phyloP scores from a whole-genome alignment of 2,113 vertebrate species.

The Plecotus auritus region DNA sequence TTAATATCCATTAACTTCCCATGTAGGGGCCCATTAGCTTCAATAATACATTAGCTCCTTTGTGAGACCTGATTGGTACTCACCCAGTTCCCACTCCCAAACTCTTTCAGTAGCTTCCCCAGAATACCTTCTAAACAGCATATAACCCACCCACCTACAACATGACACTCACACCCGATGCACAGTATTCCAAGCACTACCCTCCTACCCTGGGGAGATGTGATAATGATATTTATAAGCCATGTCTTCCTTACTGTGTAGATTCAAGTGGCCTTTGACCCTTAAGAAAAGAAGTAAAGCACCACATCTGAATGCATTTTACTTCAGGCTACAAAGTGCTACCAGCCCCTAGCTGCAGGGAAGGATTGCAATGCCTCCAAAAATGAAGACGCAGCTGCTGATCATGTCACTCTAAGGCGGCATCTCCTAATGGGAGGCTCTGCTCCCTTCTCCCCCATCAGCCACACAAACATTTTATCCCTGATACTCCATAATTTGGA shows the following conservation, averaged over 20 bases:
- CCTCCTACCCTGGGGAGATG: conserved; percentile 8
- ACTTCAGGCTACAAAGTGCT: background rate
- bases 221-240: background rate
- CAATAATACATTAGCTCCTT: conserved; percentile 87
- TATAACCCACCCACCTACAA: background rate
- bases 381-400: background rate
- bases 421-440: background rate
- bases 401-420: background rate
- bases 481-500: background rate
- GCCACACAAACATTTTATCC: background rate
- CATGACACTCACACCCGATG: background rate
- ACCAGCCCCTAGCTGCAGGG: background rate
- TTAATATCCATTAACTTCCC: conserved; percentile 87
- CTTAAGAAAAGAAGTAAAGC: background rate
- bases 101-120: conserved; percentile 28
- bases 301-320: background rate
- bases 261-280: background rate
- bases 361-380: background rate
- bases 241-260: background rate
- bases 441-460: background rate
- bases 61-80: conserved; percentile 82
- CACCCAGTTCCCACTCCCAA: conserved; percentile 44
- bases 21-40: conserved; percentile 86
- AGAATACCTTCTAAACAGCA: conserved; percentile 25
- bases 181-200: background rate